Evolutionary conservation across 2,797 vertebrate genomes (phyloP).

Genomic region (Chelon auratus): DNA sequence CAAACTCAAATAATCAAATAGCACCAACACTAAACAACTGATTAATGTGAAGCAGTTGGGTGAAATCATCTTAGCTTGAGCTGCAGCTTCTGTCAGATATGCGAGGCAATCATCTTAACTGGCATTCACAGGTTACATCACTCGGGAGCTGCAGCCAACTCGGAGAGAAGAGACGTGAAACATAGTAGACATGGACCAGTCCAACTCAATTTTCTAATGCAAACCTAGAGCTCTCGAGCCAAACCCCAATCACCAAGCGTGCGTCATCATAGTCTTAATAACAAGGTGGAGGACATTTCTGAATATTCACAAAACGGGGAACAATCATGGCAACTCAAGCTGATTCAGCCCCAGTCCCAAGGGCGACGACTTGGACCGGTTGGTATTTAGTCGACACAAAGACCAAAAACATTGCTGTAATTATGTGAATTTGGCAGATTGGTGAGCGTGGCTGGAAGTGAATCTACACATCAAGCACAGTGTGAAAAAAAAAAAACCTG

Average conservation of each 20-base stretch:
- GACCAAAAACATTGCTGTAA: slow-evolving; percentile 55
- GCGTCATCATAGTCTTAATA: slow-evolving; percentile 52
- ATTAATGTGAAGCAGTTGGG: slow-evolving; percentile 2
- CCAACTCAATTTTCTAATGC: slow-evolving; percentile 46
- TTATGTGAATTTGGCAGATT: slow-evolving; percentile 65
- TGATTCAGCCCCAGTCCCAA: slow-evolving; percentile 33
- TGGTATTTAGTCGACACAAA: slow-evolving; percentile 45
- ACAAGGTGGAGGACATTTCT: slow-evolving; percentile 49
- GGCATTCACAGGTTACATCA: background rate
- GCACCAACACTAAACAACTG: slow-evolving; percentile 10
- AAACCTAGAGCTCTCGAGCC: slow-evolving; percentile 37
- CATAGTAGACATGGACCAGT: slow-evolving; percentile 39
- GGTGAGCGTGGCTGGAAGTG: slow-evolving; percentile 25
- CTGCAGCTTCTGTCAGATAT: slow-evolving; percentile 9
- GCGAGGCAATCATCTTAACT: slow-evolving; percentile 6
- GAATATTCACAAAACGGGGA: slow-evolving; percentile 50
- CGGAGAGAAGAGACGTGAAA: slow-evolving; percentile 31
- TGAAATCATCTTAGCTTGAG: background rate
- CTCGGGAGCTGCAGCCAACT: slow-evolving; percentile 30
- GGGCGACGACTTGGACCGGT: slow-evolving; percentile 35
- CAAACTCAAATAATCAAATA: background rate
- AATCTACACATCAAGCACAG: slow-evolving; percentile 28
- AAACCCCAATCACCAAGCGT: slow-evolving; percentile 71
- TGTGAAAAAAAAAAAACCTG: slow-evolving; percentile 30
- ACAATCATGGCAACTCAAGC: slow-evolving; percentile 38